Evolutionary conservation across 2,888 invertebrate species (phyloP).

Genomic region (Macaria liturata): DNA sequence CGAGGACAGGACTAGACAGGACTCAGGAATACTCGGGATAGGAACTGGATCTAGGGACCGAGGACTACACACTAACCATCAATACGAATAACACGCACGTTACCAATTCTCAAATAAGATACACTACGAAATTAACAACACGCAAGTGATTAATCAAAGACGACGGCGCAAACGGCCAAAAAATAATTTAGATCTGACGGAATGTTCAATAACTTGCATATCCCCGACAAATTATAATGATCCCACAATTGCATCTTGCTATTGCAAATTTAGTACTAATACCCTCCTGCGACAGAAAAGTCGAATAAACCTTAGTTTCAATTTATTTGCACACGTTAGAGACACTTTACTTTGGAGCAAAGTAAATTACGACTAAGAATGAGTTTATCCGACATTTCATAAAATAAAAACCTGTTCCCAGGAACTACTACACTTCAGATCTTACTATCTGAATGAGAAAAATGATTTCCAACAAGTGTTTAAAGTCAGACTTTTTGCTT

Average conservation of each 20-base stretch:
- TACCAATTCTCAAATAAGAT: constrained; percentile 28
- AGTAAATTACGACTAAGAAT: constrained; percentile 2
- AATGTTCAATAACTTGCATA: constrained; percentile 69
- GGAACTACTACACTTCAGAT: constrained; percentile 71
- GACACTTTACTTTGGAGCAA: background rate
- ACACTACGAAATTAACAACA: constrained; percentile 30
- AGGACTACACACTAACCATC: constrained; percentile 29
- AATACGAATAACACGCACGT: constrained; percentile 17
- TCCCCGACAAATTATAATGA: constrained; percentile 63
- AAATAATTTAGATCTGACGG: constrained; percentile 66
- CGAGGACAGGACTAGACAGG: constrained; percentile 78
- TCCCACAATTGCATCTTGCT: constrained; percentile 55
- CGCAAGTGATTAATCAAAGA: constrained; percentile 42
- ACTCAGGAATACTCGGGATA: constrained; percentile 71
- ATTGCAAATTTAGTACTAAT: constrained; percentile 45
- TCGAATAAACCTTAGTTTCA: background rate
- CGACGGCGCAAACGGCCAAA: constrained; percentile 53
- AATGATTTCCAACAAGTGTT: constrained; percentile 74
- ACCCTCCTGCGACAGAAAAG: background rate
- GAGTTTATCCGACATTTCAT: background rate
- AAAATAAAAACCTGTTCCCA: constrained; percentile 43
- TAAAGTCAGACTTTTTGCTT: constrained; percentile 81
- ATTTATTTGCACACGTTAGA: background rate
- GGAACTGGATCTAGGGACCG: constrained; percentile 66
- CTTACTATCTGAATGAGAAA: constrained; percentile 67